These are phyloP conservation scores for Frankliniella fusca DNA, from an alignment of 2,888 invertebrate species.

Conservation along the genomic window DNA sequence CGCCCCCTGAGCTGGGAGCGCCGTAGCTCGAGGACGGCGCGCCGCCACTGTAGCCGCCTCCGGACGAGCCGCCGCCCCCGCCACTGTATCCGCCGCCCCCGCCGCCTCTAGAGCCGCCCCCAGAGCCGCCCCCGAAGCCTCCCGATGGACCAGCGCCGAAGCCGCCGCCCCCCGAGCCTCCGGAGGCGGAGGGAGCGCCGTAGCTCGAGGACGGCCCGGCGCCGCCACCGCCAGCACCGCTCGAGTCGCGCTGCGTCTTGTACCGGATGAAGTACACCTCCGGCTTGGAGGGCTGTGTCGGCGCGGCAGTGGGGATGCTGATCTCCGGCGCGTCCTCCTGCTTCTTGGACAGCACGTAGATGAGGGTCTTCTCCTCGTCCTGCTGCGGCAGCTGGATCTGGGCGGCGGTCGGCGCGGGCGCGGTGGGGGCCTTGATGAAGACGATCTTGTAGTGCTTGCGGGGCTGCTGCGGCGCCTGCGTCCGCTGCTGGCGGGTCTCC, in stretches of 20 bases:
- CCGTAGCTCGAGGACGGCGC: background rate
- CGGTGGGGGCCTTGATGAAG: conserved; percentile 67
- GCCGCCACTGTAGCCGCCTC: conserved; percentile 29
- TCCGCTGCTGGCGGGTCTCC: conserved; percentile 66
- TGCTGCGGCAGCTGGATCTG: conserved; percentile 62
- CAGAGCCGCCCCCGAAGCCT: conserved; percentile 20
- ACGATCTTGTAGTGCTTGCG: conserved; percentile 82
- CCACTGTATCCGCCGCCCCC: background rate
- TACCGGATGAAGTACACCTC: conserved; percentile 89
- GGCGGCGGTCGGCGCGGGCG: conserved; percentile 51
- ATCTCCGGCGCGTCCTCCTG: conserved; percentile 79
- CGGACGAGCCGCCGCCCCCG: conserved; percentile 3
- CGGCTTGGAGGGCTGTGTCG: conserved; percentile 82
- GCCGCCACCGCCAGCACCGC: conserved; percentile 49
- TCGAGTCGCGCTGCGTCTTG: conserved; percentile 65
- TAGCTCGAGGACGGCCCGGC: conserved; percentile 51
- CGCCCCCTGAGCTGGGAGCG: conserved; percentile 15
- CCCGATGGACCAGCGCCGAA: conserved; percentile 52
- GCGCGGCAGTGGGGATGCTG: conserved; percentile 71
- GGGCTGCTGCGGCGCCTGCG: conserved; percentile 48
- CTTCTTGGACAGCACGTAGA: conserved; percentile 84
- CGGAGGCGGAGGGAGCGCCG: conserved; percentile 49
- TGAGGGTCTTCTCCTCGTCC: conserved; percentile 84
- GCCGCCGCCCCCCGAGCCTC: conserved; percentile 51
- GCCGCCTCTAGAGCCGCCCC: background rate